Percentiles rank a stretch among this genome's conserved stretches.
These are phyloP conservation scores for Glaucopsyche alexis DNA, from an alignment of 2,888 invertebrate species.

Conservation along the genomic window DNA sequence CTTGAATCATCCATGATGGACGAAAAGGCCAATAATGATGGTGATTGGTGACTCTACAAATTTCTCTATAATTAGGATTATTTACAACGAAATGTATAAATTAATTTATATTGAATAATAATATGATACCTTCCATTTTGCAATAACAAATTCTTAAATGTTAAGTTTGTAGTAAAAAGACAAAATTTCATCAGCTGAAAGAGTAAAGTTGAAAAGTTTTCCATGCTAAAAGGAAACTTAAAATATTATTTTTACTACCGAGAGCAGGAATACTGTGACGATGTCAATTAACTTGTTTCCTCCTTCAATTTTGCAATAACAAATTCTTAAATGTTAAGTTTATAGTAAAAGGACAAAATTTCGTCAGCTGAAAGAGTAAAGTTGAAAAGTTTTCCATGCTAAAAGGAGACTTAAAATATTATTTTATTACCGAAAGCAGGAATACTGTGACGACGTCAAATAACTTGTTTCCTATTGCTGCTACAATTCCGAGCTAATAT, in stretches of 20 bases:
- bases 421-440: background rate
- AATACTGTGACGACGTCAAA: slow-evolving; percentile 3
- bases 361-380: background rate
- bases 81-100: too few species aligned
- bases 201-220: background rate
- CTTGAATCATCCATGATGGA: too few species aligned
- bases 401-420: background rate
- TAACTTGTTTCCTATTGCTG: slow-evolving; percentile 5
- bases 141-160: background rate
- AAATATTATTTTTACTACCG: background rate
- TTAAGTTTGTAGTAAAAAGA: background rate
- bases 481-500: slow-evolving; percentile 3
- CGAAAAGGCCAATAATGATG: too few species aligned
- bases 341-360: background rate
- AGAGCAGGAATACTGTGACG: background rate
- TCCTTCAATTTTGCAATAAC: background rate
- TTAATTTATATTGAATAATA: background rate
- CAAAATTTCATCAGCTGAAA: background rate
- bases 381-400: background rate
- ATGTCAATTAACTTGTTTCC: slow-evolving; percentile 12
- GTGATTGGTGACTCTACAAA: too few species aligned
- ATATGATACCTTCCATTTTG: background rate
- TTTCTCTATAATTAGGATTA: too few species aligned
- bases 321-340: background rate
- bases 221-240: background rate